phyloP scores from a whole-genome alignment of 2,888 invertebrate genomes.

The Drosophila fungiperda region DNA sequence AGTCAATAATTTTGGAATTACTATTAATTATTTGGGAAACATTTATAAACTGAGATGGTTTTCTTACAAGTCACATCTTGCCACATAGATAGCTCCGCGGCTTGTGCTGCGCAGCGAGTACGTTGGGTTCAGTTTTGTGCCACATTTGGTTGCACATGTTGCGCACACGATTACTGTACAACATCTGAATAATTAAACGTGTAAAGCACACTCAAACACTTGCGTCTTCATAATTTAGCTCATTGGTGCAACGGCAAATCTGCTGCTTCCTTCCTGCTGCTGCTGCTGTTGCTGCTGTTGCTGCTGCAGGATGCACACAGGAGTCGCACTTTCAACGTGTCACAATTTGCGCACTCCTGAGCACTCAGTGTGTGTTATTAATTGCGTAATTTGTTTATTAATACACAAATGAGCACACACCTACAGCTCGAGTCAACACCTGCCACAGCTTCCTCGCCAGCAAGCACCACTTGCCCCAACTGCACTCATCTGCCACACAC shows the following conservation, averaged over 20 bases:
- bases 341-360: slow-evolving; percentile 74
- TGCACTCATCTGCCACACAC: slow-evolving; percentile 1
- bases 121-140: slow-evolving; percentile 46
- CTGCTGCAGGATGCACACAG: slow-evolving; percentile 35
- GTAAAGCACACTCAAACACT: slow-evolving; percentile 17
- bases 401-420: slow-evolving; percentile 63
- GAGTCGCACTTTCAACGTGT: slow-evolving; percentile 42
- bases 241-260: slow-evolving; percentile 14
- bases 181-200: slow-evolving; percentile 30
- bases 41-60: neutral
- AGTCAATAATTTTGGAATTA: neutral
- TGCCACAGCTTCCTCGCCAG: slow-evolving; percentile 3
- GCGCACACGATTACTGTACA: slow-evolving; percentile 29
- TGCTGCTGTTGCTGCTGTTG: slow-evolving; percentile 8
- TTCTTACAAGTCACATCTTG: neutral
- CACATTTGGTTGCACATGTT: slow-evolving; percentile 61
- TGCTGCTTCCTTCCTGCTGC: slow-evolving; percentile 32
- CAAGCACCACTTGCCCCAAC: neutral
- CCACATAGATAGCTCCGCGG: neutral
- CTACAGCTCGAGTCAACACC: slow-evolving; percentile 17
- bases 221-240: slow-evolving; percentile 53
- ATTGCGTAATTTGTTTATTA: slow-evolving; percentile 79
- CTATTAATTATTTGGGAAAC: neutral
- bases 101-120: slow-evolving; percentile 20
- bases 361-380: slow-evolving; percentile 78